Conservation (phyloP, 2,888 invertebrate genomes). For the Nineta flava region DNA sequence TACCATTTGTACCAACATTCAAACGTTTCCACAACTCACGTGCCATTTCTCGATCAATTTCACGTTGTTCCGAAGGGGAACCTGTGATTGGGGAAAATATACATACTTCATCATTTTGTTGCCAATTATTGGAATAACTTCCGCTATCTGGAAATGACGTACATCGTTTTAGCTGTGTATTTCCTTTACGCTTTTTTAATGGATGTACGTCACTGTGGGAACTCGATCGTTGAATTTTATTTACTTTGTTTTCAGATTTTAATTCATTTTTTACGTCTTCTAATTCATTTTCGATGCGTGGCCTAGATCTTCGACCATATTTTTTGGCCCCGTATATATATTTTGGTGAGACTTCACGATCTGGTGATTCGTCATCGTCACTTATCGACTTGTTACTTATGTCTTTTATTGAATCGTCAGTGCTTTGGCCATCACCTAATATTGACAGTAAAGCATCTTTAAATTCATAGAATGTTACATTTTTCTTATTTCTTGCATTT, state of each 20-base stretch:
- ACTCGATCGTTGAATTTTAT: constrained; percentile 34
- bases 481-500: constrained; percentile 28
- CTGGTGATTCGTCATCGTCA: constrained; percentile 37
- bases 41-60: constrained; percentile 40
- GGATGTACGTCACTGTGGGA: constrained; percentile 37
- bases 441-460: constrained; percentile 58
- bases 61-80: constrained; percentile 12
- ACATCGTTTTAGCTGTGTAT: constrained; percentile 34
- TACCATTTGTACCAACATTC: constrained; percentile 42
- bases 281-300: constrained; percentile 22
- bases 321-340: constrained; percentile 58
- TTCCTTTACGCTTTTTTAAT: constrained; percentile 30
- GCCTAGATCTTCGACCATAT: constrained; percentile 56
- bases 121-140: constrained; percentile 1
- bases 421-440: constrained; percentile 39
- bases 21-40: constrained; percentile 45
- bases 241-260: constrained; percentile 8
- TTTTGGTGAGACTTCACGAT: constrained; percentile 56
- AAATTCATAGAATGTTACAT: constrained; percentile 56
- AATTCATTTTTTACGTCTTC: constrained; percentile 7
- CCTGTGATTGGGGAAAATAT: not conserved
- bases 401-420: constrained; percentile 17
- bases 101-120: not conserved
- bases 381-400: constrained; percentile 23
- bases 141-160: constrained; percentile 31